Percentiles rank a stretch among this genome's conserved stretches.
phyloP scores from a whole-genome alignment of 2,113 vertebrate genomes.

The Notothenia rossii region DNA sequence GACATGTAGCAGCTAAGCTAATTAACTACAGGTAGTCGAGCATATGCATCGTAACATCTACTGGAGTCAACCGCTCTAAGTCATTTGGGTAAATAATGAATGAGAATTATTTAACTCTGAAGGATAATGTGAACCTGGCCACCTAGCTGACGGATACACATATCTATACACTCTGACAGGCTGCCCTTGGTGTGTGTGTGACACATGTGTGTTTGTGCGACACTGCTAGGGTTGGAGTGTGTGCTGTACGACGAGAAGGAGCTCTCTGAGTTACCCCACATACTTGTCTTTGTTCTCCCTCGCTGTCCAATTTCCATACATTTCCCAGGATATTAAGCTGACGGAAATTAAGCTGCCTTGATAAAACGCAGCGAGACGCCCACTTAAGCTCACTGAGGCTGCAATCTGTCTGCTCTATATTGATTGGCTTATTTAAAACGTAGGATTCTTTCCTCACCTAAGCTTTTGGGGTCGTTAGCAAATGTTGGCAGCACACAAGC shows the following conservation, averaged over 20 bases:
- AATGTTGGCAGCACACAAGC: conserved; percentile 23
- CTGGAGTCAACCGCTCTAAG: conserved; percentile 34
- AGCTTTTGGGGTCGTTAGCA: conserved; percentile 35
- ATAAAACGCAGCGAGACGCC: conserved; percentile 72
- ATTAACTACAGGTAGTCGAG: conserved; percentile 74
- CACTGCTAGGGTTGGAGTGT: conserved; percentile 4
- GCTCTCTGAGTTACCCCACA: conserved; percentile 50
- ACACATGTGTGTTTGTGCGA: neutral
- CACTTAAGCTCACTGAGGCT: conserved; percentile 61
- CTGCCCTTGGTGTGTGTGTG: neutral
- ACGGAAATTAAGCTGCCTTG: conserved; percentile 78
- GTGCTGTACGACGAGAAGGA: conserved; percentile 27
- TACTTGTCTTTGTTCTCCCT: conserved; percentile 73
- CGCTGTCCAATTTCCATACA: conserved; percentile 78
- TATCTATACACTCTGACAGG: conserved; percentile 36
- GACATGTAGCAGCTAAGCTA: conserved; percentile 79
- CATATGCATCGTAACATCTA: conserved; percentile 67
- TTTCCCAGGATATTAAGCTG: conserved; percentile 77
- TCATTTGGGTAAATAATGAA: conserved; percentile 56
- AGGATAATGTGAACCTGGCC: conserved; percentile 43
- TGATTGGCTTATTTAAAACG: conserved; percentile 69
- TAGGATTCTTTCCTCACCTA: conserved; percentile 45
- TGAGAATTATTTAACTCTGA: conserved; percentile 47
- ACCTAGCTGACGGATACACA: conserved; percentile 14
- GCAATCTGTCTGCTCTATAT: conserved; percentile 57